Percentiles rank a stretch among this genome's conserved stretches.
Conservation (phyloP, 2,113 vertebrate species). For the Phyllopteryx taeniolatus region DNA sequence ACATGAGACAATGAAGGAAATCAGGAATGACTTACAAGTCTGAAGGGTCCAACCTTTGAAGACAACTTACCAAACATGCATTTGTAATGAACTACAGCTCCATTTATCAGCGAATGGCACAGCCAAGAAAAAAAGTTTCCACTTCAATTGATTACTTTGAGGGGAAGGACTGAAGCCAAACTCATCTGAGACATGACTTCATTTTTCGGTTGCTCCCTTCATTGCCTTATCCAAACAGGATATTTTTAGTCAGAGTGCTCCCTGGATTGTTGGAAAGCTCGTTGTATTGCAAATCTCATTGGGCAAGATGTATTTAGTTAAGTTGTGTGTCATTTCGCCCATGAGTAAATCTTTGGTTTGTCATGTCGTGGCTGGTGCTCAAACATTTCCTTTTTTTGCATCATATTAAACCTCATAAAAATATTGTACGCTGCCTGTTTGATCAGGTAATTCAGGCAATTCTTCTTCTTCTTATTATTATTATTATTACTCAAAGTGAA, state of each 20-base stretch:
- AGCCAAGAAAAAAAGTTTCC: slow-evolving; percentile 31
- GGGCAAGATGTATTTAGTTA: slow-evolving; percentile 26
- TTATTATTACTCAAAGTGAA: no score
- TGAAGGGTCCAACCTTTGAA: slow-evolving; percentile 4
- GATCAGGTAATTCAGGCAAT: not conserved
- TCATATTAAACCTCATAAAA: slow-evolving; percentile 27
- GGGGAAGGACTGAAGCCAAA: slow-evolving; percentile 36
- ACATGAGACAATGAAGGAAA: not conserved
- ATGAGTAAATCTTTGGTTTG: slow-evolving; percentile 31
- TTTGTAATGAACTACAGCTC: slow-evolving; percentile 30
- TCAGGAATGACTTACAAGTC: not conserved
- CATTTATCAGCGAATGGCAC: slow-evolving; percentile 23
- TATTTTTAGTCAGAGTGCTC: slow-evolving; percentile 60
- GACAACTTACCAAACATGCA: slow-evolving; percentile 2
- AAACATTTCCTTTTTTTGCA: slow-evolving; percentile 22
- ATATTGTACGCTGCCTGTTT: slow-evolving; percentile 16
- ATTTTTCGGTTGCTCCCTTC: slow-evolving; percentile 42
- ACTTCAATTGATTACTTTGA: slow-evolving; percentile 49
- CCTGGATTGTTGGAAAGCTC: slow-evolving; percentile 52
- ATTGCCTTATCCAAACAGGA: slow-evolving; percentile 40
- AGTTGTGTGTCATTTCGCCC: slow-evolving; percentile 42
- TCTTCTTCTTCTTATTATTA: not conserved
- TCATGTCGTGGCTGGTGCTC: slow-evolving; percentile 1
- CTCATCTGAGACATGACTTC: slow-evolving; percentile 48
- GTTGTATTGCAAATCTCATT: slow-evolving; percentile 47